Conservation (phyloP, 2,888 invertebrate species). For the Drosophila melanosoma region DNA sequence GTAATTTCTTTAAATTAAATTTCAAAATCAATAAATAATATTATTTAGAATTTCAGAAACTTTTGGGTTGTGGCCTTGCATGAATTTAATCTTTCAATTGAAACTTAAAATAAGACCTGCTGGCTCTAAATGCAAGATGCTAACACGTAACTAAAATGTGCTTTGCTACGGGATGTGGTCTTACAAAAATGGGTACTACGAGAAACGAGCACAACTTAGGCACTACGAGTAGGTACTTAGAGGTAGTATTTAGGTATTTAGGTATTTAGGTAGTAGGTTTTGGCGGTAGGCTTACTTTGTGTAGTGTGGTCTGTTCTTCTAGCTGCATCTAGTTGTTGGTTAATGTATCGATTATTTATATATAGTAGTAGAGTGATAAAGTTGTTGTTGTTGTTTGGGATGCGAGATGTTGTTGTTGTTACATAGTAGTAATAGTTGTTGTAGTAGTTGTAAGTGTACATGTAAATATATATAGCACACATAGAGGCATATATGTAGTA, state of each 20-base stretch:
- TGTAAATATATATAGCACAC: constrained; percentile 79
- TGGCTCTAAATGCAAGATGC: constrained; percentile 45
- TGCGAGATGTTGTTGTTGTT: constrained; percentile 62
- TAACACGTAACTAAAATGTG: constrained; percentile 4
- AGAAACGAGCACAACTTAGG: constrained; percentile 40
- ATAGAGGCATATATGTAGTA: constrained; percentile 60
- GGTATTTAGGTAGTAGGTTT: constrained; percentile 44
- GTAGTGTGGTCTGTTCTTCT: constrained; percentile 84
- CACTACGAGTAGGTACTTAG: constrained; percentile 31
- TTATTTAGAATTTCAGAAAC: constrained; percentile 13
- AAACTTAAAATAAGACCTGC: constrained; percentile 33
- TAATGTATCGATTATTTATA: constrained; percentile 69
- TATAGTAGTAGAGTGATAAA: constrained; percentile 58
- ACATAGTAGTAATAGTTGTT: constrained; percentile 41
- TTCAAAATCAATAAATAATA: background rate
- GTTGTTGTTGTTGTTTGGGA: constrained; percentile 64
- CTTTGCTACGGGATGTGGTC: constrained; percentile 18
- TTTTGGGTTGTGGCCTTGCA: constrained; percentile 8
- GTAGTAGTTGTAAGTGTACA: constrained; percentile 66
- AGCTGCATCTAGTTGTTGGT: constrained; percentile 82
- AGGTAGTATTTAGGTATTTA: constrained; percentile 24
- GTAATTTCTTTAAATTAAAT: background rate
- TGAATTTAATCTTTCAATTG: background rate
- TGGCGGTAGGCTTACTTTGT: constrained; percentile 82
- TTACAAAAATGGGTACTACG: constrained; percentile 28